Percentiles rank a stretch among this genome's conserved stretches.
These are phyloP conservation scores for Theristicus caerulescens DNA, from an alignment of 2,113 vertebrate species.

Conservation along the genomic window DNA sequence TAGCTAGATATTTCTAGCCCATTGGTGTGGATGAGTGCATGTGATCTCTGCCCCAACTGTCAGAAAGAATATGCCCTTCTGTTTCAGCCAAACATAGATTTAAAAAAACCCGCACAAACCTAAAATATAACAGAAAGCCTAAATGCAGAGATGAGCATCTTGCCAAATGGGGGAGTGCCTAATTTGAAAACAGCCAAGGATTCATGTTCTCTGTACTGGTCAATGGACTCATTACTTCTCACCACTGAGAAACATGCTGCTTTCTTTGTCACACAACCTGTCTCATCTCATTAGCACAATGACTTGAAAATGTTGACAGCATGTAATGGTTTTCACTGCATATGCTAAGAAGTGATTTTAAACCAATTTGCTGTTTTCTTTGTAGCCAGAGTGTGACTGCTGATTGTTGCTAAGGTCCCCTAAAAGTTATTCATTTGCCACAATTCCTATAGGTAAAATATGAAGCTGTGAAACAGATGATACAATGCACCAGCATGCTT, in stretches of 20 bases:
- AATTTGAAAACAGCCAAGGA: not conserved
- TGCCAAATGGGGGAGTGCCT: not conserved
- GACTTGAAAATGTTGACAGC: conserved; percentile 36
- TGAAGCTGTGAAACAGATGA: not conserved
- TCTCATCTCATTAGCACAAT: conserved; percentile 53
- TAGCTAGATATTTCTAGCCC: not conserved
- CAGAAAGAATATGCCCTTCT: not conserved
- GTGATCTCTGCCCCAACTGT: not conserved
- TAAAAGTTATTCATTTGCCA: not conserved
- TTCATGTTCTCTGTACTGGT: not conserved
- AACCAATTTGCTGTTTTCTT: conserved; percentile 60
- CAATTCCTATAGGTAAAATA: conserved; percentile 4
- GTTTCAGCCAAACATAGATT: not conserved
- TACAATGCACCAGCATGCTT: not conserved
- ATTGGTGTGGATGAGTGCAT: not conserved
- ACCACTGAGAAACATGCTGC: not conserved
- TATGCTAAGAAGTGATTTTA: conserved; percentile 30
- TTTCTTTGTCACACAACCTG: conserved; percentile 38
- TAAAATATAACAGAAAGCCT: not conserved
- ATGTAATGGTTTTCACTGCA: conserved; percentile 2
- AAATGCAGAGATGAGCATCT: not conserved
- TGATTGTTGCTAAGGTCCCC: conserved; percentile 10
- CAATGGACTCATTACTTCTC: not conserved
- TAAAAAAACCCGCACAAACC: not conserved
- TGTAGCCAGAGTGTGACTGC: conserved; percentile 37